phyloP scores from a whole-genome alignment of 2,888 invertebrate species.

The Watsonalla binaria region DNA sequence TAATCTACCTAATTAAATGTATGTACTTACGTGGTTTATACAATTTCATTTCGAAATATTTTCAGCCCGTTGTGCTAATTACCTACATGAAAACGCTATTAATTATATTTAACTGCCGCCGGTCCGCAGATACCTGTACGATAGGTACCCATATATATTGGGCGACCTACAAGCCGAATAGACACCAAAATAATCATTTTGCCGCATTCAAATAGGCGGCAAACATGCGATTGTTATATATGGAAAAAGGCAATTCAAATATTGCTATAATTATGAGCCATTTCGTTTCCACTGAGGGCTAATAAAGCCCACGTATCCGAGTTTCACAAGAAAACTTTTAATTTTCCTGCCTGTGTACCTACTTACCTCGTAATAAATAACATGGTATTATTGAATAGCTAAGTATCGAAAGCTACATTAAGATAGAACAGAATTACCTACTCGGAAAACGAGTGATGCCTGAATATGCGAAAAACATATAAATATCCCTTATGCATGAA shows the following conservation, averaged over 20 bases:
- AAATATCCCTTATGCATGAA: constrained; percentile 33
- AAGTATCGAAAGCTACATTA: background rate
- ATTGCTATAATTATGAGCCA: constrained; percentile 67
- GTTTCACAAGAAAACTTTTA: constrained; percentile 45
- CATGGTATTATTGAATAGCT: constrained; percentile 1
- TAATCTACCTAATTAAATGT: too few relatives aligned
- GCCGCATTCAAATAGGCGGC: constrained; percentile 56
- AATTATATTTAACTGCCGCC: constrained; percentile 5
- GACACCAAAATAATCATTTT: constrained; percentile 49
- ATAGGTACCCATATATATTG: background rate
- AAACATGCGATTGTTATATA: constrained; percentile 64
- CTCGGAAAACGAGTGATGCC: constrained; percentile 26
- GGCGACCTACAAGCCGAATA: constrained; percentile 24
- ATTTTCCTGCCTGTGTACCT: constrained; percentile 27
- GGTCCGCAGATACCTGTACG: background rate
- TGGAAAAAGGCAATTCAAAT: constrained; percentile 64
- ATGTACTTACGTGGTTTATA: background rate
- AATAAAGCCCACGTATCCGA: constrained; percentile 56
- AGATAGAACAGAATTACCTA: background rate
- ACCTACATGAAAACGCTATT: background rate
- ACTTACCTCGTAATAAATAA: constrained; percentile 6
- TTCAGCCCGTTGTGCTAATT: background rate
- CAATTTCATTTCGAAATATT: background rate
- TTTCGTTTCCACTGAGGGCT: constrained; percentile 56
- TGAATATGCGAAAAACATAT: constrained; percentile 36